A percentile compares a stretch with the other conserved stretches of the same genome.
Conservation (phyloP, 2,888 invertebrate species). For the Allygus modestus region DNA sequence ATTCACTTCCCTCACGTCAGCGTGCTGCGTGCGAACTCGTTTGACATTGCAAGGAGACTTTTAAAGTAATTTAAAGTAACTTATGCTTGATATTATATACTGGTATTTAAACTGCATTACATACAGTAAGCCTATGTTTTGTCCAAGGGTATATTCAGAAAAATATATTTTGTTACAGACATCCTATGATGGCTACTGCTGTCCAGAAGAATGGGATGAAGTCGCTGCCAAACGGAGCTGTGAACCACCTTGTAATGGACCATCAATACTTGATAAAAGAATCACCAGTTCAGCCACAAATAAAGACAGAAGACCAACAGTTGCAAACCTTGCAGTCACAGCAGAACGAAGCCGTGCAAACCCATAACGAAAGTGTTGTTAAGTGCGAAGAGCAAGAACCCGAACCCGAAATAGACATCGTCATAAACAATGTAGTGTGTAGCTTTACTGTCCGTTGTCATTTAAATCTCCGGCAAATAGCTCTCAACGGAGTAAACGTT, state of each 20-base stretch:
- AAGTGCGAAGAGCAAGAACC: conserved; percentile 70
- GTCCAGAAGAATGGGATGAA: conserved; percentile 91
- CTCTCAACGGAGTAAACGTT: conserved; percentile 94
- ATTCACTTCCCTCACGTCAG: no score
- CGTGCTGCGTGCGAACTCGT: no score
- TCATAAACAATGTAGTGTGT: conserved; percentile 98
- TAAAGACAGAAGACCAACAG: conserved; percentile 53
- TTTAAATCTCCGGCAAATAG: conserved; percentile 95
- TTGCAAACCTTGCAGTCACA: conserved; percentile 57
- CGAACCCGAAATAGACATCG: conserved; percentile 93
- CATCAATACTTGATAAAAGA: conserved; percentile 36
- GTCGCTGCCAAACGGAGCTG: conserved; percentile 83
- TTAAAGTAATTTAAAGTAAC: no score
- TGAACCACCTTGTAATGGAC: conserved; percentile 69
- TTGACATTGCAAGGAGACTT: no score
- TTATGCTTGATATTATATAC: no score
- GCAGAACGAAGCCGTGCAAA: conserved; percentile 42
- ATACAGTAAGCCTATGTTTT: no score
- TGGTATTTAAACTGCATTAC: no score
- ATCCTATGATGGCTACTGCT: conserved; percentile 84
- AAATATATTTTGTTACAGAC: conserved; percentile 57
- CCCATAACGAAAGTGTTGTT: conserved; percentile 38
- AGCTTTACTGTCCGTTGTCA: conserved; percentile 98
- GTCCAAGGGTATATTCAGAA: no score
- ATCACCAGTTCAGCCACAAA: conserved; percentile 13